phyloP scores from a whole-genome alignment of 2,797 vertebrate genomes.

The Pseudotriccus pelzelni region DNA sequence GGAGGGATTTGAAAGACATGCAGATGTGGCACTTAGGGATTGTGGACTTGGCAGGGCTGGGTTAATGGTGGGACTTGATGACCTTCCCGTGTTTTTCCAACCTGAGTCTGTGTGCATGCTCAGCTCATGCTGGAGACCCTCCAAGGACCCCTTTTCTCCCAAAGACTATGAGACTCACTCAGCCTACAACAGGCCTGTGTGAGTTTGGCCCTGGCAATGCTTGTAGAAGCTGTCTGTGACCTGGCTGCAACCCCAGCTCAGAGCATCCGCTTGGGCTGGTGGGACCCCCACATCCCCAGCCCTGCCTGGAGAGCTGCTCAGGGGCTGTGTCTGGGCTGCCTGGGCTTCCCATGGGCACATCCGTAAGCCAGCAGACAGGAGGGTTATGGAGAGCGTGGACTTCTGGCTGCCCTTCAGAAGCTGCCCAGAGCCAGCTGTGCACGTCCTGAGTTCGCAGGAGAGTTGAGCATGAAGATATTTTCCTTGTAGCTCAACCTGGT shows the following conservation, averaged over 20 bases:
- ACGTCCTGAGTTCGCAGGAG: background rate
- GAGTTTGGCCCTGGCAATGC: background rate
- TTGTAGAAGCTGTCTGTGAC: background rate
- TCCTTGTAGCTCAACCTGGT: background rate
- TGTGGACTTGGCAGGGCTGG: background rate
- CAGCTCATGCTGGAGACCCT: background rate
- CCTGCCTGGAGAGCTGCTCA: background rate
- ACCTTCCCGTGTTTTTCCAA: background rate
- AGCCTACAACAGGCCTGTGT: background rate
- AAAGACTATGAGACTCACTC: background rate
- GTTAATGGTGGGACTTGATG: background rate
- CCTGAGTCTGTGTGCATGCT: background rate
- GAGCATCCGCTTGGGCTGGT: background rate
- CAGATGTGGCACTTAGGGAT: background rate
- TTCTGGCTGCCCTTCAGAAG: background rate
- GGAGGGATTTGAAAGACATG: background rate
- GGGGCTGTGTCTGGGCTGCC: background rate
- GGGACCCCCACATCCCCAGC: background rate
- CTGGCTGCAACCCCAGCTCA: background rate
- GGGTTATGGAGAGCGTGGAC: background rate
- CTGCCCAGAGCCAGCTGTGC: background rate
- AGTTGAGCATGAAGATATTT: background rate
- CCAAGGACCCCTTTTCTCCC: background rate
- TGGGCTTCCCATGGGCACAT: background rate
- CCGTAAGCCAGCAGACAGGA: background rate